These are phyloP conservation scores for Neodon shergylaensis DNA, from an alignment of 2,113 vertebrate genomes.

Conservation along the genomic window DNA sequence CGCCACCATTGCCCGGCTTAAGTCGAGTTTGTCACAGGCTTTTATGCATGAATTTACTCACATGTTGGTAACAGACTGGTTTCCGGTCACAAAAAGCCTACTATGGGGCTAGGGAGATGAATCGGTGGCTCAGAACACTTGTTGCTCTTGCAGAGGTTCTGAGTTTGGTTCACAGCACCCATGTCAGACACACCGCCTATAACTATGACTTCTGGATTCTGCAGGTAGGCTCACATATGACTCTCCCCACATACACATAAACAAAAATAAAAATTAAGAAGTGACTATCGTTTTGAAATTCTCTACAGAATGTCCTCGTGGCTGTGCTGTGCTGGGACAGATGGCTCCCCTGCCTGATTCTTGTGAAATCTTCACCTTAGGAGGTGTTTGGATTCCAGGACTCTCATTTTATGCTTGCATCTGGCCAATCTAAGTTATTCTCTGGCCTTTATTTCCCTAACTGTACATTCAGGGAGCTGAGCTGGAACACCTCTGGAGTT, in stretches of 20 bases:
- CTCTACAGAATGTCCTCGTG: background rate
- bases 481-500: background rate
- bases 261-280: background rate
- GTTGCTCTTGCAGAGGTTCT: background rate
- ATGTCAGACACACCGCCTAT: background rate
- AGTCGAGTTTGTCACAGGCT: background rate
- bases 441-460: background rate
- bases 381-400: background rate
- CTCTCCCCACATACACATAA: background rate
- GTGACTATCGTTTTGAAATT: background rate
- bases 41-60: background rate
- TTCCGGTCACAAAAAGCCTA: background rate
- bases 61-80: background rate
- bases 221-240: background rate
- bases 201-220: background rate
- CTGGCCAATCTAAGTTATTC: background rate
- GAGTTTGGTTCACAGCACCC: background rate
- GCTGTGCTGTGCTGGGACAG: background rate
- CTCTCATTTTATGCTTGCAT: background rate
- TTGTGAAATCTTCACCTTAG: accelerated
- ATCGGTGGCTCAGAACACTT: background rate
- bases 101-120: background rate
- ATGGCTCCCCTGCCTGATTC: background rate
- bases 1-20: too few relatives aligned
- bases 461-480: background rate